phyloP scores from a whole-genome alignment of 92 coral and sea anemone species.

The Ricordea florida region DNA sequence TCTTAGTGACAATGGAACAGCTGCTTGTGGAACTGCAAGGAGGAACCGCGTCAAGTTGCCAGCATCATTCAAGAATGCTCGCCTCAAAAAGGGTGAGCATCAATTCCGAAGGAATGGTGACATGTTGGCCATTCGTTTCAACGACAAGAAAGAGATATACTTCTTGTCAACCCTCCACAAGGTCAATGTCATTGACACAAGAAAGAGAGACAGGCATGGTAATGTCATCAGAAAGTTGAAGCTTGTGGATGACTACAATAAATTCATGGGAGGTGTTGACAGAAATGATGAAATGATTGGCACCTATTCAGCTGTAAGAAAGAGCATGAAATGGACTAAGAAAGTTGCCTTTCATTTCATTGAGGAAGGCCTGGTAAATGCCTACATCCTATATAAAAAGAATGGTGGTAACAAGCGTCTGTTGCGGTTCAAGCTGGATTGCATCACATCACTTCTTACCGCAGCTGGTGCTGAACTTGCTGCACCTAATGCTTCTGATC shows the following conservation, averaged over 20 bases:
- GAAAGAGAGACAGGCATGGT: slow-evolving; percentile 34
- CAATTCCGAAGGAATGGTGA: slow-evolving; percentile 18
- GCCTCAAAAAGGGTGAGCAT: slow-evolving; percentile 1
- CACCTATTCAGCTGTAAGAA: slow-evolving; percentile 21
- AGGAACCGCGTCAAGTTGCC: slow-evolving; percentile 7
- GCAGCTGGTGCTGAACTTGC: slow-evolving; percentile 17
- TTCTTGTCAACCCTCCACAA: slow-evolving; percentile 46
- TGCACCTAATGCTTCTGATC: slow-evolving; percentile 44
- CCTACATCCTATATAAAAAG: neutral
- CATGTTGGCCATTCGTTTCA: slow-evolving; percentile 1
- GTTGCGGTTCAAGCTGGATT: slow-evolving; percentile 15
- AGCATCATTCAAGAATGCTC: too few relatives aligned
- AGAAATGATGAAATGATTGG: slow-evolving; percentile 51
- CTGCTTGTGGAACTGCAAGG: neutral
- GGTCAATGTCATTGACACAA: slow-evolving; percentile 33
- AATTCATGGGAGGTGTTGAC: slow-evolving; percentile 43
- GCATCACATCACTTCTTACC: slow-evolving; percentile 5
- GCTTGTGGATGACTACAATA: slow-evolving; percentile 44
- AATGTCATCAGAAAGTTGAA: slow-evolving; percentile 25
- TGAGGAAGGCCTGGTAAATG: slow-evolving; percentile 37
- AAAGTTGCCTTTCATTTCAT: slow-evolving; percentile 51
- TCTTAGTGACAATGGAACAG: too few relatives aligned
- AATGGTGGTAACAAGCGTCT: neutral
- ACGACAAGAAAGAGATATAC: slow-evolving; percentile 29
- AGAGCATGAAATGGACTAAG: slow-evolving; percentile 54